Percentiles rank a stretch among this genome's conserved stretches.
Conservation (phyloP, 2,888 invertebrate genomes). For the Ornithoptera priamus region DNA sequence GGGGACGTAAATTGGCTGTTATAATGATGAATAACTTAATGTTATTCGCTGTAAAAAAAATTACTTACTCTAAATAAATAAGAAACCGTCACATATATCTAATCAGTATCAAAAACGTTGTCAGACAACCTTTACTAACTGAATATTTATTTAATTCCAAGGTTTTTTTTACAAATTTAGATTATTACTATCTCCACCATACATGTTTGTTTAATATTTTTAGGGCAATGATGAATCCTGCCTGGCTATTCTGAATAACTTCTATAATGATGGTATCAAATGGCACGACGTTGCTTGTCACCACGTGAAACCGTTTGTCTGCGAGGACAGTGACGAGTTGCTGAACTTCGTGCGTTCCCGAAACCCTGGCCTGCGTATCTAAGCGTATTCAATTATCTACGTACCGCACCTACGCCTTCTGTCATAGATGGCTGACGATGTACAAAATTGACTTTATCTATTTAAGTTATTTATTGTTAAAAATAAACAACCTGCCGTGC, state of each 20-base stretch:
- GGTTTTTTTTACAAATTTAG: neutral
- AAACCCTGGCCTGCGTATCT: slow-evolving; percentile 91
- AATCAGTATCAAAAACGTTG: too few species aligned
- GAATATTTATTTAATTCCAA: too few species aligned
- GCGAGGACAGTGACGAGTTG: slow-evolving; percentile 94
- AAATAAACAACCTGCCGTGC: slow-evolving; percentile 18
- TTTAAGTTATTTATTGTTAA: slow-evolving; percentile 70
- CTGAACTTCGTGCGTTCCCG: slow-evolving; percentile 94
- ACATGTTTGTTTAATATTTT: slow-evolving; percentile 19
- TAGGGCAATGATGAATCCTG: slow-evolving; percentile 95
- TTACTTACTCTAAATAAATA: too few species aligned
- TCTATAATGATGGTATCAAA: slow-evolving; percentile 92
- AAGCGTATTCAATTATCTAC: slow-evolving; percentile 40
- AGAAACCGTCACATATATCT: too few species aligned
- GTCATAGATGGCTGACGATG: slow-evolving; percentile 69
- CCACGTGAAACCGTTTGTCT: slow-evolving; percentile 92
- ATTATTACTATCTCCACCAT: neutral
- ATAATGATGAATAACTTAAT: too few species aligned
- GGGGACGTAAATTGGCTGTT: too few species aligned
- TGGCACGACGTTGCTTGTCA: slow-evolving; percentile 94
- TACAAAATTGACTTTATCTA: slow-evolving; percentile 70
- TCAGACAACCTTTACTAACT: too few species aligned
- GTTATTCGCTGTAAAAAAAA: too few species aligned
- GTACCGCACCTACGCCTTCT: slow-evolving; percentile 47
- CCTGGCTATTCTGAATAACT: slow-evolving; percentile 92